Conservation (phyloP, 1,140 invertebrate species). For the Cherax destructor region DNA sequence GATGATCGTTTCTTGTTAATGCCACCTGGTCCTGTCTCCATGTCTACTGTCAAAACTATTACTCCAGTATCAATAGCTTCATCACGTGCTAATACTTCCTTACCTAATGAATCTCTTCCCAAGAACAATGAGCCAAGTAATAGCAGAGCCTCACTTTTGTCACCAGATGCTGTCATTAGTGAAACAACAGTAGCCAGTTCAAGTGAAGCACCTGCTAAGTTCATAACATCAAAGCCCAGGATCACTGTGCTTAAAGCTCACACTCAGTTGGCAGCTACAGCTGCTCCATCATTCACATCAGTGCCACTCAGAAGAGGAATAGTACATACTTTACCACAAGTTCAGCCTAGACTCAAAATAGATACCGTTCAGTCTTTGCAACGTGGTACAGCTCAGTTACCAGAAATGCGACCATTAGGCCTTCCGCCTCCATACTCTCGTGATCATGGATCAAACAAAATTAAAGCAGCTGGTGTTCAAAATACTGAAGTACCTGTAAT, state of each 20-base stretch:
- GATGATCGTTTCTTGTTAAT: constrained; percentile 46
- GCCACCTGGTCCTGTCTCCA: constrained; percentile 66
- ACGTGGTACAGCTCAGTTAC: constrained; percentile 38
- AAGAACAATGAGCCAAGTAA: constrained; percentile 9
- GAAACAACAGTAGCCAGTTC: constrained; percentile 65
- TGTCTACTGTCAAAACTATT: constrained; percentile 71
- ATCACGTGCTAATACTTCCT: constrained; percentile 50
- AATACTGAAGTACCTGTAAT: constrained; percentile 76
- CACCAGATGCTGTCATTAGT: constrained; percentile 57
- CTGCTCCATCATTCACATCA: constrained; percentile 72
- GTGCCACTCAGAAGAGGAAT: constrained; percentile 64
- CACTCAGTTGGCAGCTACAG: constrained; percentile 73
- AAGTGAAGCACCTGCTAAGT: constrained; percentile 73
- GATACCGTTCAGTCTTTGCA: constrained; percentile 65
- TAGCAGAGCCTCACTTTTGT: constrained; percentile 23
- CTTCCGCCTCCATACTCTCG: constrained; percentile 50
- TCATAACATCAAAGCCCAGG: constrained; percentile 74
- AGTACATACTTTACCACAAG: constrained; percentile 68
- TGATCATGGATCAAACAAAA: constrained; percentile 35
- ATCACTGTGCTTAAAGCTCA: constrained; percentile 74
- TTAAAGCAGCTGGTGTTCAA: constrained; percentile 24
- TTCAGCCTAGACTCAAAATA: constrained; percentile 60
- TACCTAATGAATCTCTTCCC: constrained; percentile 15
- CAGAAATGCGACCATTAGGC: constrained; percentile 35
- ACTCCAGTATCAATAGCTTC: constrained; percentile 70